These are phyloP conservation scores for Leucophenga montana DNA, from an alignment of 2,888 invertebrate species.

Conservation along the genomic window DNA sequence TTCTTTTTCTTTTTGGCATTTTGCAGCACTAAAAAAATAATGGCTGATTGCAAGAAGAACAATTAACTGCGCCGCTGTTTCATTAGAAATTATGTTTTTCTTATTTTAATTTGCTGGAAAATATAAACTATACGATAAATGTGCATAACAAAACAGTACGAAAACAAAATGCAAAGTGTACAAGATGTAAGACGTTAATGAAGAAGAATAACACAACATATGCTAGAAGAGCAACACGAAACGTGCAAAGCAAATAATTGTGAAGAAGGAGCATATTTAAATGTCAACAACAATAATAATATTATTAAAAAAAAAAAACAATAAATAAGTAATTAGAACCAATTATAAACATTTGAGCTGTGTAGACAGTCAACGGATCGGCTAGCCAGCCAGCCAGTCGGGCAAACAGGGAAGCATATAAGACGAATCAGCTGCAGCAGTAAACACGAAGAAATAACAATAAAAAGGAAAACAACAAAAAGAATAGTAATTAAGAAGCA, in stretches of 20 bases:
- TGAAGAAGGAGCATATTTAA: not conserved
- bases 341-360: too few relatives aligned
- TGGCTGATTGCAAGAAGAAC: too few relatives aligned
- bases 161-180: not conserved
- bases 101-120: too few relatives aligned
- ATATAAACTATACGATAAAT: too few relatives aligned
- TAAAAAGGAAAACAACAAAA: not conserved
- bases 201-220: not conserved
- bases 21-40: too few relatives aligned
- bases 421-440: not conserved
- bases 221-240: not conserved
- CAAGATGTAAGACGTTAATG: not conserved
- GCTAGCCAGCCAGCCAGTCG: too few relatives aligned
- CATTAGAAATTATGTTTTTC: too few relatives aligned
- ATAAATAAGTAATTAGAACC: not conserved
- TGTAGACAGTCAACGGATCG: too few relatives aligned
- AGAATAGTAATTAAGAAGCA: not conserved
- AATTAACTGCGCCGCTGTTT: too few relatives aligned
- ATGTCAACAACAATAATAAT: not conserved
- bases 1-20: too few relatives aligned
- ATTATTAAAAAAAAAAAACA: not conserved
- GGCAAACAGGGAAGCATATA: not conserved
- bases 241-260: too few relatives aligned
- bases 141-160: not conserved
- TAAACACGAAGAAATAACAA: not conserved